Evolutionary conservation across 2,888 invertebrate species (phyloP).

Genomic region (Drosophila tanythrix): DNA sequence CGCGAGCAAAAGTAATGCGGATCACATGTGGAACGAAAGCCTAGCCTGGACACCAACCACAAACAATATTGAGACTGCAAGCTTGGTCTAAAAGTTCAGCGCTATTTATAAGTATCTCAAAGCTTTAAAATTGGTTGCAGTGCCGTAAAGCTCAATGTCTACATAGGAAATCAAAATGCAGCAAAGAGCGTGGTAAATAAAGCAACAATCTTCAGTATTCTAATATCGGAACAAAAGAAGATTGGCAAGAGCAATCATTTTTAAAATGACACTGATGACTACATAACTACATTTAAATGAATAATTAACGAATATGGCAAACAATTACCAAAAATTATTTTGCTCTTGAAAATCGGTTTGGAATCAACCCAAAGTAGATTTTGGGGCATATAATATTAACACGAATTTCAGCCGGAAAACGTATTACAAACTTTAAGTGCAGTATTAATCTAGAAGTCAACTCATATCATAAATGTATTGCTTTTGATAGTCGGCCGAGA

Average conservation of each 20-base stretch:
- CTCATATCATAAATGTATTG: background rate
- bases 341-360: background rate
- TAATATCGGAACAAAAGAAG: constrained; percentile 6
- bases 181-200: constrained; percentile 29
- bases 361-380: background rate
- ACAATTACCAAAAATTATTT: background rate
- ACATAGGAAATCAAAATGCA: constrained; percentile 43
- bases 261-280: background rate
- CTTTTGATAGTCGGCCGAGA: background rate
- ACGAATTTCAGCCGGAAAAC: background rate
- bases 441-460: no score
- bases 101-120: background rate
- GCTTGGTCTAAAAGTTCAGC: constrained; percentile 43
- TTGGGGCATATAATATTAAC: background rate
- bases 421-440: no score
- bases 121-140: constrained; percentile 24
- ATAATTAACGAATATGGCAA: background rate
- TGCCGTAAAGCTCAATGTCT: background rate
- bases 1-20: constrained; percentile 21
- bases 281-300: background rate
- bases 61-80: constrained; percentile 10
- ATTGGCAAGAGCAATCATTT: background rate
- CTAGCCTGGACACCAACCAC: constrained; percentile 46
- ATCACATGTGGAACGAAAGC: constrained; percentile 29
- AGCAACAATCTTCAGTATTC: constrained; percentile 11